Evolutionary conservation across 2,888 invertebrate genomes (phyloP).

Genomic region (Piscicola geometra): DNA sequence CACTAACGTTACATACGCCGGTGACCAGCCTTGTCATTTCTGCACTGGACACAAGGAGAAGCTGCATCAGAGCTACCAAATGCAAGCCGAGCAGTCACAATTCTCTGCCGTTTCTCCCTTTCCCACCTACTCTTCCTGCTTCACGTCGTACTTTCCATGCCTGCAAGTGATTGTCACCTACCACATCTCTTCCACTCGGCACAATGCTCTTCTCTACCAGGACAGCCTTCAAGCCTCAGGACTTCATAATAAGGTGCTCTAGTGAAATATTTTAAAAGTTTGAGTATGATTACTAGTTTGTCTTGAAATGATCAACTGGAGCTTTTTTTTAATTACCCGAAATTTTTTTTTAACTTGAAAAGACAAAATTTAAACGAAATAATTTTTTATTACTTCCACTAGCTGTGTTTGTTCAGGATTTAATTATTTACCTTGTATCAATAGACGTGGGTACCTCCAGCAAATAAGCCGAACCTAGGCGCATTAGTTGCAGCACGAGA

Average conservation of each 20-base stretch:
- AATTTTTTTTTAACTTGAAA: too few species aligned
- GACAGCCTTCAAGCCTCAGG: slow-evolving; percentile 44
- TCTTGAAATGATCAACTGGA: too few species aligned
- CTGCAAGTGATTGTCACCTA: slow-evolving; percentile 41
- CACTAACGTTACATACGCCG: slow-evolving; percentile 36
- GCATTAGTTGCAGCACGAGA: too few species aligned
- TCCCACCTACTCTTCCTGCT: slow-evolving; percentile 36
- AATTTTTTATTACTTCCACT: too few species aligned
- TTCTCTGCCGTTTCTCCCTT: not conserved
- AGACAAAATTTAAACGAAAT: too few species aligned
- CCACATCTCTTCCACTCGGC: not conserved
- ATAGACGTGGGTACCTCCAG: too few species aligned
- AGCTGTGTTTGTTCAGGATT: too few species aligned
- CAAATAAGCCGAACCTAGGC: too few species aligned
- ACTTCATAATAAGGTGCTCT: slow-evolving; percentile 39
- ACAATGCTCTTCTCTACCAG: slow-evolving; percentile 40
- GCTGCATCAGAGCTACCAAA: not conserved
- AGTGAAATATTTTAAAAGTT: too few species aligned
- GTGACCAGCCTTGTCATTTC: slow-evolving; percentile 38
- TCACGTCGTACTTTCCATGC: slow-evolving; percentile 41
- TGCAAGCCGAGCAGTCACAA: not conserved
- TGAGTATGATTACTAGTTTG: too few species aligned
- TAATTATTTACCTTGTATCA: too few species aligned
- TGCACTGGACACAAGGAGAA: slow-evolving; percentile 38
- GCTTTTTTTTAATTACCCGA: too few species aligned